These are phyloP conservation scores for Augochlorella aurata DNA, from an alignment of 2,888 invertebrate species.

Conservation along the genomic window DNA sequence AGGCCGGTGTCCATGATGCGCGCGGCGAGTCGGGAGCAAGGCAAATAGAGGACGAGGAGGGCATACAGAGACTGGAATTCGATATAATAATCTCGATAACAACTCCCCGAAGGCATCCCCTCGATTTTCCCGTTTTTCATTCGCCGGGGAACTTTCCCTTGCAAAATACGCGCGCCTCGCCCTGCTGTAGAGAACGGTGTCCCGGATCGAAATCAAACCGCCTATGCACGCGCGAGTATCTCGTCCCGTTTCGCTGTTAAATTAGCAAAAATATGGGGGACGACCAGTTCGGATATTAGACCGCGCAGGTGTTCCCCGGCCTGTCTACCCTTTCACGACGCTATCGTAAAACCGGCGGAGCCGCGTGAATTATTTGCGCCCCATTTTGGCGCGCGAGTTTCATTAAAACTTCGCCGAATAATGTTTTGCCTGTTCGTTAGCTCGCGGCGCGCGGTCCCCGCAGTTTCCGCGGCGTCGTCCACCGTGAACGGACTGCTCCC, in stretches of 20 bases:
- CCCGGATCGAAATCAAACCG: background rate
- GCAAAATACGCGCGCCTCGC: background rate
- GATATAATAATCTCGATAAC: constrained; percentile 48
- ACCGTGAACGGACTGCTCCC: background rate
- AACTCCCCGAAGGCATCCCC: constrained; percentile 23
- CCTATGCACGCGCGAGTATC: background rate
- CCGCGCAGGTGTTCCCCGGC: background rate
- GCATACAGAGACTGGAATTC: constrained; percentile 25
- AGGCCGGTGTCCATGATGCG: constrained; percentile 11
- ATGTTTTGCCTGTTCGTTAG: background rate
- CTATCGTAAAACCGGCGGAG: background rate
- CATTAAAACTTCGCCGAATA: constrained; percentile 4
- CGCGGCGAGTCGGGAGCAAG: constrained; percentile 22
- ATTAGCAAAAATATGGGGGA: background rate
- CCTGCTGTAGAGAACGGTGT: background rate
- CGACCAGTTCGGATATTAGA: background rate
- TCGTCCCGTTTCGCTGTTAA: no score
- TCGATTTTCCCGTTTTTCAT: background rate
- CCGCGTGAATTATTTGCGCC: background rate
- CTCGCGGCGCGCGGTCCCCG: background rate
- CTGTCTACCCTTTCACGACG: background rate
- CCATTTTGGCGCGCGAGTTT: background rate
- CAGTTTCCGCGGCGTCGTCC: background rate
- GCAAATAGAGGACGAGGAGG: constrained; percentile 34
- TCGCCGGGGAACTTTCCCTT: background rate